Conservation (phyloP, 1,140 invertebrate species). For the Drosophila yakuba region DNA sequence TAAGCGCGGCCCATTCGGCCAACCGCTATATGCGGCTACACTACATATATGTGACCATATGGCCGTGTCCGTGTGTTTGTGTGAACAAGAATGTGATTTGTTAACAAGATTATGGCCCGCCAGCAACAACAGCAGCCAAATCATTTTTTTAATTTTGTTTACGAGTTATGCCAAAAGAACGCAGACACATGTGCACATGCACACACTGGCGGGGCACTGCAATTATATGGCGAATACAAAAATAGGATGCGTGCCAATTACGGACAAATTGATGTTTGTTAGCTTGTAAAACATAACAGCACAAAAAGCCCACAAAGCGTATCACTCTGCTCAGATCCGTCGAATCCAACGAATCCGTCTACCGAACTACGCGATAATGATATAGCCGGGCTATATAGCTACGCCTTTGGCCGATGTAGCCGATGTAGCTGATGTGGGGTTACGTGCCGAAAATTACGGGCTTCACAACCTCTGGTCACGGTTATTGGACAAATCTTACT, state of each 20-base stretch:
- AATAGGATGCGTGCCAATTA: slow-evolving; percentile 75
- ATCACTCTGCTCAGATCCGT: slow-evolving; percentile 35
- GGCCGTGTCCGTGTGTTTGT: slow-evolving; percentile 64
- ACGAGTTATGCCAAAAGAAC: slow-evolving; percentile 48
- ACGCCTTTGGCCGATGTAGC: slow-evolving; percentile 16
- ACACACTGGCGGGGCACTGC: slow-evolving; percentile 32
- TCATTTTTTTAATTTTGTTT: slow-evolving; percentile 32
- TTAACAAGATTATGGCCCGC: slow-evolving; percentile 81
- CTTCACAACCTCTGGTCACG: slow-evolving; percentile 51
- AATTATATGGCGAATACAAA: slow-evolving; percentile 54
- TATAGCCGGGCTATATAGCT: slow-evolving; percentile 21
- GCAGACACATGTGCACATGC: slow-evolving; percentile 41
- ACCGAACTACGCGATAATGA: slow-evolving; percentile 67
- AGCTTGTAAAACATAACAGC: slow-evolving; percentile 68
- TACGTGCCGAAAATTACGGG: slow-evolving; percentile 61
- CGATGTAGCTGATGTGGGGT: slow-evolving; percentile 11
- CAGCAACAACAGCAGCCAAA: slow-evolving; percentile 31
- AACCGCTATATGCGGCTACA: neutral
- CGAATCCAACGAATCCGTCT: slow-evolving; percentile 5
- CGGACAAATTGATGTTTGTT: slow-evolving; percentile 65
- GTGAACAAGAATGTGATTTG: slow-evolving; percentile 84
- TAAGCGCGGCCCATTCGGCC: slow-evolving; percentile 40
- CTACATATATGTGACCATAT: slow-evolving; percentile 13
- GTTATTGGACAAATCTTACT: slow-evolving; percentile 46
- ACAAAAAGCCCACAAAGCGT: slow-evolving; percentile 69